These are phyloP conservation scores for Apamea anceps DNA, from an alignment of 2,888 invertebrate species.

Conservation along the genomic window DNA sequence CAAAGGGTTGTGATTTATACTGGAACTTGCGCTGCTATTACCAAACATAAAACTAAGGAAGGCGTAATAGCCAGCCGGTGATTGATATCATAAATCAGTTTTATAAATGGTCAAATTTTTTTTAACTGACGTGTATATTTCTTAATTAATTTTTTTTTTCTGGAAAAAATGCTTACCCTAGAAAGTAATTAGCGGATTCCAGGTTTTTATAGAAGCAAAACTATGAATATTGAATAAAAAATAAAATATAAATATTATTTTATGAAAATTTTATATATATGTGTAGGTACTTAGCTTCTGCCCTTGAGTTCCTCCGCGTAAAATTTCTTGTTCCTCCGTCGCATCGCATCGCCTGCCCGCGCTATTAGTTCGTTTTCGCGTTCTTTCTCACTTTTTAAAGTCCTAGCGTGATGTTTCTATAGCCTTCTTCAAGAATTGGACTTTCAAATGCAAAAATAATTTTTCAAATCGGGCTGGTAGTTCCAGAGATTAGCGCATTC, in stretches of 20 bases:
- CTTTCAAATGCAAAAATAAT: background rate
- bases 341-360: background rate
- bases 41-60: slow-evolving; percentile 61
- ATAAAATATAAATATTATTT: too few relatives aligned
- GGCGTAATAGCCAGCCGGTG: slow-evolving; percentile 56
- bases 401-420: background rate
- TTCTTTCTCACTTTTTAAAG: background rate
- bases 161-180: rapidly evolving
- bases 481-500: too few relatives aligned
- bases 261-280: too few relatives aligned
- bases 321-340: background rate
- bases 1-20: slow-evolving; percentile 70
- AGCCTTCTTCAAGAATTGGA: background rate
- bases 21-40: slow-evolving; percentile 61
- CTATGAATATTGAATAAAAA: too few relatives aligned
- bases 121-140: slow-evolving; percentile 51
- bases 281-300: too few relatives aligned
- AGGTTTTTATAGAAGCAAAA: too few relatives aligned
- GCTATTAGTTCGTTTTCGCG: background rate
- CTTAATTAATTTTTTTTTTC: background rate
- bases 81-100: slow-evolving; percentile 60
- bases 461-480: too few relatives aligned
- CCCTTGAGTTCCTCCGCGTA: background rate
- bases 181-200: background rate
- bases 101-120: slow-evolving; percentile 54